Percentiles rank a stretch among this genome's conserved stretches.
Conservation (phyloP, 2,113 vertebrate genomes). For the Oreochromis tanganicae region DNA sequence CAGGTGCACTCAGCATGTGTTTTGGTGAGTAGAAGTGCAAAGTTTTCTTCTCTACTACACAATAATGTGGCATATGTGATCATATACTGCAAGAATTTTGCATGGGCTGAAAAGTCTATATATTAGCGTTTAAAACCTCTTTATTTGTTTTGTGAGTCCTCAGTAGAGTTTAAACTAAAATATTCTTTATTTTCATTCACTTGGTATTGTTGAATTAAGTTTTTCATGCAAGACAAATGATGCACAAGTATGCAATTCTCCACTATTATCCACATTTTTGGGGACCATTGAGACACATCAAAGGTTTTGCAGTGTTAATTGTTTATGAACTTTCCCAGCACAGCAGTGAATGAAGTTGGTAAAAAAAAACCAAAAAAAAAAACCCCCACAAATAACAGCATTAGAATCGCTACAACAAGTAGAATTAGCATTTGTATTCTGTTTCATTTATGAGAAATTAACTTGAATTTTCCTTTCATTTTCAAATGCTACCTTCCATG, state of each 20-base stretch:
- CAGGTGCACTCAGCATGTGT: constrained; percentile 21
- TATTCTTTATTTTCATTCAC: neutral
- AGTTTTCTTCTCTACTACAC: neutral
- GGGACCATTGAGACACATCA: neutral
- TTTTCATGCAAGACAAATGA: neutral
- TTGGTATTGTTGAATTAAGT: neutral
- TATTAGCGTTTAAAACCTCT: neutral
- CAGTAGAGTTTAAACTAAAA: neutral
- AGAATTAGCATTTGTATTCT: neutral
- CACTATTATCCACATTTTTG: neutral
- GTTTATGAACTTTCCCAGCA: accelerated
- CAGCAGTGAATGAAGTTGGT: neutral
- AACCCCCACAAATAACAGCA: too few relatives aligned
- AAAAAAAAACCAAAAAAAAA: neutral
- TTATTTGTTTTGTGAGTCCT: neutral
- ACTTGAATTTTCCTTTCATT: neutral
- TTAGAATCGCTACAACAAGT: neutral
- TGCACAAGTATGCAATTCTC: neutral
- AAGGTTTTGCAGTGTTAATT: neutral
- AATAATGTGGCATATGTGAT: neutral
- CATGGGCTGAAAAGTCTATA: neutral
- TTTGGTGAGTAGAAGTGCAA: constrained; percentile 42
- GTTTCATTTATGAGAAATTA: neutral
- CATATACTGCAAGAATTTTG: neutral
- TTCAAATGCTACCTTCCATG: neutral